Percentiles rank a stretch among this genome's conserved stretches.
These are phyloP conservation scores for Drosophila sproati DNA, from an alignment of 1,140 invertebrate species.

Conservation along the genomic window DNA sequence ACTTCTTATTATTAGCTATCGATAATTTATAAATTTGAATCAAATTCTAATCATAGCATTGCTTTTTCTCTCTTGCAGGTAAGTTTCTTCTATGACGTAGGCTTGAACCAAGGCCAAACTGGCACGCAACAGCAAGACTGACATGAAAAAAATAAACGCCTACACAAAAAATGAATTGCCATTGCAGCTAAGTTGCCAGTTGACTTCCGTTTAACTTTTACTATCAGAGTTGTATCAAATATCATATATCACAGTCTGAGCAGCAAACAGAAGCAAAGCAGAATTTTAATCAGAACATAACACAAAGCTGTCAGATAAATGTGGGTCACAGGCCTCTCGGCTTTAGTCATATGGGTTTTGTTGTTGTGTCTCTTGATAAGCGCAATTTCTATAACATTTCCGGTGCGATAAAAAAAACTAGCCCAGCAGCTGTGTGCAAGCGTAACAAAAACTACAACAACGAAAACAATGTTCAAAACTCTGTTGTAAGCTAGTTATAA, in stretches of 20 bases:
- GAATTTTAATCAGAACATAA: constrained; percentile 59
- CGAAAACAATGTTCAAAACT: not conserved
- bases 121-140: not conserved
- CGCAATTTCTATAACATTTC: constrained; percentile 70
- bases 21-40: no score
- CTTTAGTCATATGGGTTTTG: constrained; percentile 7
- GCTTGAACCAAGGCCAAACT: not conserved
- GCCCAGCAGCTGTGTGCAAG: not conserved
- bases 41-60: no score
- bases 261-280: not conserved
- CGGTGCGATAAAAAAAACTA: constrained; percentile 70
- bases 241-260: constrained; percentile 4
- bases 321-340: constrained; percentile 28
- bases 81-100: constrained; percentile 3
- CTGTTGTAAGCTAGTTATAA: constrained; percentile 4
- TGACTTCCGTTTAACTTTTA: constrained; percentile 4
- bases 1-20: no score
- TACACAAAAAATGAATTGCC: not conserved
- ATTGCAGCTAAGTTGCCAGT: constrained; percentile 55
- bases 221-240: not conserved
- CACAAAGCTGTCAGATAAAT: constrained; percentile 44
- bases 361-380: constrained; percentile 53
- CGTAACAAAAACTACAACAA: not conserved
- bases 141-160: not conserved
- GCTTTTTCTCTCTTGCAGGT: not conserved